Conservation (phyloP, 2,113 vertebrate genomes). For the Podarcis cretensis region DNA sequence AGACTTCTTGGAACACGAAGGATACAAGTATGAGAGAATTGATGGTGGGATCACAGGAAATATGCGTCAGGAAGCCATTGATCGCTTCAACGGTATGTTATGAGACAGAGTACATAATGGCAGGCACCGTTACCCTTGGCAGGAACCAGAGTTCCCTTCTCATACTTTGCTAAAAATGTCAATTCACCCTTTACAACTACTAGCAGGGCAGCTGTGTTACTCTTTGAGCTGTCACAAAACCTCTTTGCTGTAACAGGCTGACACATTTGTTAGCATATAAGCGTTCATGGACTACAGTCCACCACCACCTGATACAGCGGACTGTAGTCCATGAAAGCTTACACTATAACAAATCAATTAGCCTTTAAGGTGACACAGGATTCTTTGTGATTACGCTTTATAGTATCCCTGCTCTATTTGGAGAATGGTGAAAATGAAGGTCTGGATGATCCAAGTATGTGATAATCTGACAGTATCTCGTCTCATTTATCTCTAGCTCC, state of each 20-base stretch:
- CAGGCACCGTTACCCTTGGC: neutral
- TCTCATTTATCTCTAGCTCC: conserved; percentile 80
- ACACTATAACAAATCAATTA: too few relatives aligned
- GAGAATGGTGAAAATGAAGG: neutral
- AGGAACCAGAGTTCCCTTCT: neutral
- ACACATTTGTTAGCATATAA: too few relatives aligned
- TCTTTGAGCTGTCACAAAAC: too few relatives aligned
- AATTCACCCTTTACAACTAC: too few relatives aligned
- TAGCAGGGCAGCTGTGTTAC: too few relatives aligned
- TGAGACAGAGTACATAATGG: neutral
- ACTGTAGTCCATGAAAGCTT: too few relatives aligned
- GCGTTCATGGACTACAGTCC: too few relatives aligned
- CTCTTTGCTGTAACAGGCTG: too few relatives aligned
- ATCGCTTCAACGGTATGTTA: conserved; percentile 91
- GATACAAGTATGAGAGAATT: conserved; percentile 97
- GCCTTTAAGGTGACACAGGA: too few relatives aligned
- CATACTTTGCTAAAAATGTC: too few relatives aligned
- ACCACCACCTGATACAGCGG: too few relatives aligned
- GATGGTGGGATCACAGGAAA: conserved; percentile 96
- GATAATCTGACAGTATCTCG: too few relatives aligned
- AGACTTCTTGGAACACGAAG: conserved; percentile 95
- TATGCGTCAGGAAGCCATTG: conserved; percentile 97
- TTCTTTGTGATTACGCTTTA: neutral
- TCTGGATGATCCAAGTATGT: neutral
- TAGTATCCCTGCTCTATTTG: neutral